Base-by-base conservation (phyloP, 1,140 invertebrate species). In the Ridgeia piscesae region DNA sequence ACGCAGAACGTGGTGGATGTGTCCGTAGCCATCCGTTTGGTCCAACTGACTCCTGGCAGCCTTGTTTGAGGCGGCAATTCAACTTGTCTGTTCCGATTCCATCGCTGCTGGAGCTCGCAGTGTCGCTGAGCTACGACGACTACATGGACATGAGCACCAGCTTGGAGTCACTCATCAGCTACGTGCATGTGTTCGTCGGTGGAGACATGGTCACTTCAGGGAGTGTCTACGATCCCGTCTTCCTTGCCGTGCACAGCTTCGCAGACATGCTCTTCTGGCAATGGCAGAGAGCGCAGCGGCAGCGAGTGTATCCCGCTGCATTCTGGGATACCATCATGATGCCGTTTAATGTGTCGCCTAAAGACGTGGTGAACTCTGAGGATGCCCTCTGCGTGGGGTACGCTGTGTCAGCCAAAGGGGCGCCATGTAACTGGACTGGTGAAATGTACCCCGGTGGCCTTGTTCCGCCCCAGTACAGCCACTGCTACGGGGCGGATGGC, bases 201-300 rank as follows among this genome's bases (percentile, higher is more conserved):
- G 95, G 95, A 14, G 95, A 95, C 91, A 95, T 95, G 95, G 93
- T 94, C 33, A 94, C 95, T 11, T 91, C 94, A 4, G 92, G 93
- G n/a, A 94, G 94, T 2, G 93, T 95, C 0, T 95, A 95, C 93
- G 95, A 95, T 89, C 95, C 95, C 14, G 92, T 95, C 6, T 95
- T 95, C 92, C 94, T 94, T 92, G 92, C 94, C 21, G 93, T 95
- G 33, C 95, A 95, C 93, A 93, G 95, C 14, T 95, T 94, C 91
- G 93, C 95, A 88, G 95, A 95, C 93, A 94, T 94, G 94, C 93
- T 95, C 58, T 95, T 95, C 93, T 95, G 94, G 94, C 93, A 92
- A 77, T 95, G 95, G 95, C 95, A 95, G 92, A 93, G 94, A 88
- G 94, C 93, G 92, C 93, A 92, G 17, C 50, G 33, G 31, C 48